Conservation (phyloP, 35 echinoderm and acorn worm genomes). For the Amphiura filiformis region DNA sequence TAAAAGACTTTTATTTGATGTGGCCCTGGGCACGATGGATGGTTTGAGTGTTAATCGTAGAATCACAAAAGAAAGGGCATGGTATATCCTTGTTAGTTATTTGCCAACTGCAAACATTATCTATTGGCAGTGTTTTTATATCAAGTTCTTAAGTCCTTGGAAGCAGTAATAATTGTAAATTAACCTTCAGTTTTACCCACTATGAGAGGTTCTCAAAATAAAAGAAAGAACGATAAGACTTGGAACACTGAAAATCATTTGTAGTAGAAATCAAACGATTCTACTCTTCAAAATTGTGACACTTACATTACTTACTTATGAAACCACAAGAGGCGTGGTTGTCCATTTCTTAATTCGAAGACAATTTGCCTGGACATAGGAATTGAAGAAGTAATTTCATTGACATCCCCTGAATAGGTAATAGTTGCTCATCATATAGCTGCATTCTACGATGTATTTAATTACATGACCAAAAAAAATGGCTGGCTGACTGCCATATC, state of each 20-base stretch:
- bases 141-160: background rate
- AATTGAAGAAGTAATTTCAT: too few species aligned
- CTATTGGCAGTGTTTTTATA: background rate
- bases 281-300: too few species aligned
- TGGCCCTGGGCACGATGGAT: constrained; percentile 1
- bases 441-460: background rate
- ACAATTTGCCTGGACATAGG: too few species aligned
- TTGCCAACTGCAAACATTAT: background rate
- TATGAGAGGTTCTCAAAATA: too few species aligned
- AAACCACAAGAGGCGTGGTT: too few species aligned
- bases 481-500: background rate
- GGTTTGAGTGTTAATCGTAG: background rate
- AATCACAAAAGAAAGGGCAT: background rate
- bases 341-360: too few species aligned
- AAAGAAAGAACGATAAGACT: too few species aligned
- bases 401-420: too few species aligned
- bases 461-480: background rate
- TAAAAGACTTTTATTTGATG: background rate
- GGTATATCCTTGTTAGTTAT: background rate
- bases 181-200: background rate
- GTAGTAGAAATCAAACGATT: too few species aligned
- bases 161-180: background rate
- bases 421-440: background rate
- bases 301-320: too few species aligned
- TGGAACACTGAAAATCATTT: too few species aligned